These are phyloP conservation scores for Saccopteryx bilineata DNA, from an alignment of 2,113 vertebrate species.

Conservation along the genomic window DNA sequence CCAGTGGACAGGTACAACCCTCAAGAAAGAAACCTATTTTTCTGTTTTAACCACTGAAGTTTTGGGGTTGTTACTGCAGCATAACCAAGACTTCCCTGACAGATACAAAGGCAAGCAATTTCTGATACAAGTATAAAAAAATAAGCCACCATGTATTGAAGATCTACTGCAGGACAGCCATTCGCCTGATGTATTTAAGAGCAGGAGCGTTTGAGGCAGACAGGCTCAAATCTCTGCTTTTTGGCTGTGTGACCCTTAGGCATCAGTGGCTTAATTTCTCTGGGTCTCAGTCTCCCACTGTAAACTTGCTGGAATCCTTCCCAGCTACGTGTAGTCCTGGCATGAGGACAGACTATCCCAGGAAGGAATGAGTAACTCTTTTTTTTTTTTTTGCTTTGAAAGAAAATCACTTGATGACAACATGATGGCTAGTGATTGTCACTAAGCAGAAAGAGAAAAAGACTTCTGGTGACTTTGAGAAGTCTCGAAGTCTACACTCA, in stretches of 20 bases:
- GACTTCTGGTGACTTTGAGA: background rate
- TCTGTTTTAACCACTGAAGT: background rate
- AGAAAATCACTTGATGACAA: background rate
- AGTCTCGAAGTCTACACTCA: background rate
- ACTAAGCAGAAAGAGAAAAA: conserved; percentile 16
- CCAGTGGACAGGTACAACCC: background rate
- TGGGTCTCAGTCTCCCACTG: background rate
- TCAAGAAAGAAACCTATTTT: background rate
- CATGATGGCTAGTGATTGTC: background rate
- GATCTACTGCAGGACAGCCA: accelerated
- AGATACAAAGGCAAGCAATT: background rate
- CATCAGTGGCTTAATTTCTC: background rate
- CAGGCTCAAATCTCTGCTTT: background rate
- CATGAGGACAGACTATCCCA: background rate
- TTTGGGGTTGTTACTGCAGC: background rate
- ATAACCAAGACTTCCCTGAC: background rate
- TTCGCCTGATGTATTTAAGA: background rate
- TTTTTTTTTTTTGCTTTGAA: conserved; percentile 15
- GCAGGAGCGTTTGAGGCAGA: background rate
- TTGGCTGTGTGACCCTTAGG: background rate
- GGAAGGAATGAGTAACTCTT: background rate
- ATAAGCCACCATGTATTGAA: accelerated
- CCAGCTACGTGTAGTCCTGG: background rate
- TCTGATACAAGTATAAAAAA: background rate
- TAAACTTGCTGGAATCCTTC: background rate